Evolutionary conservation across 2,888 invertebrate species (phyloP), one percentile per base, ranked within the genome.

Genomic region (Drosophila hawaiiensis): DNA sequence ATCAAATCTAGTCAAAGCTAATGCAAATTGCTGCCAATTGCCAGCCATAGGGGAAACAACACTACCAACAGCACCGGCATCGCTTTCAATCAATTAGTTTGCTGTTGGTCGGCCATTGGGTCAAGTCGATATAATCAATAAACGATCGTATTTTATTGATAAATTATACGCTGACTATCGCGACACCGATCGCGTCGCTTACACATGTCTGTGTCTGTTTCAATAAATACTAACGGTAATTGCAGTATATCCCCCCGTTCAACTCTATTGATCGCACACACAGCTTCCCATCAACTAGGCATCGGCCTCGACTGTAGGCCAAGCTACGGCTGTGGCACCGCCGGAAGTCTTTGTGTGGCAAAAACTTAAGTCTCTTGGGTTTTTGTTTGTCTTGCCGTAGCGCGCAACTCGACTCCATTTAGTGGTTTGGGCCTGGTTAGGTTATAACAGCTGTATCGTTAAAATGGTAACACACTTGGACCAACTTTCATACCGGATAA

Each of bases 181-280:
- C 68, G 68, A 81, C 81, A 81, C 82, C 82, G 73, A 80, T 80
- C 80, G 85, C 85, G 89, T 88, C 83, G 83, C 78, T 88, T 83
- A 90, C 85, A 84, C 80, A 84, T 89, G 84, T 87, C 68, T 68
- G 74, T 77, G 66, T 80, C 56, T 68, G 87, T 72, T 84, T 74
- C 87, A 83, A 90, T 90, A 85, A 90, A 88, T 85, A 75, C 68
- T 85, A 90, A 85, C 85, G 89, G 85, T 73, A 70, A 68, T 69
- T 61, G 64, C 68, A 70, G 66, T 65, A 61, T 4, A 33, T 47
- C 16, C 41, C 19, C 35, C 14, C 29, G n/a, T 9, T 39, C 28
- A 52, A 31, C 35, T 52, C 56, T 50, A 19, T 29, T 39, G 47
- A 69, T 33, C 60, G 22, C 43, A 71, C 54, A 54, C 73, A 55